Evolutionary conservation across 2,113 vertebrate genomes (phyloP).

Genomic region (Cryptotis parvus): DNA sequence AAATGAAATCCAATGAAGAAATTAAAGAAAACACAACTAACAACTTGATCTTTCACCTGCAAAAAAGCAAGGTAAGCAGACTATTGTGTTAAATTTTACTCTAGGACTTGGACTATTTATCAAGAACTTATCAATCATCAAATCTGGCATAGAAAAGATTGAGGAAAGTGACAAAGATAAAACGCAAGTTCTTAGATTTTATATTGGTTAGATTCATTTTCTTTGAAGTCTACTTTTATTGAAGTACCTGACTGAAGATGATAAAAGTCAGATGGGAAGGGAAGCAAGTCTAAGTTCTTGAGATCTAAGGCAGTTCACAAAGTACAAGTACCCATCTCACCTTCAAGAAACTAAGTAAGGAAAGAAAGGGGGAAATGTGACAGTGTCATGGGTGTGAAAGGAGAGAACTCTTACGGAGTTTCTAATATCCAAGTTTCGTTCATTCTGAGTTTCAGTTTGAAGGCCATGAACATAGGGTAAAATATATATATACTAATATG

Average conservation of each 20-base stretch:
- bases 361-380: slow-evolving; percentile 21
- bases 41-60: background rate
- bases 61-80: background rate
- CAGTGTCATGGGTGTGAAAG: background rate
- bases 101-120: background rate
- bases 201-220: slow-evolving; percentile 66
- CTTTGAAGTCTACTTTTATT: slow-evolving; percentile 75
- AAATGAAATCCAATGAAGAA: background rate
- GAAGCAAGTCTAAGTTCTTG: slow-evolving; percentile 26
- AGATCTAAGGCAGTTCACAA: slow-evolving; percentile 60
- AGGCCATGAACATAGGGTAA: background rate
- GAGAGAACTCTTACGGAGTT: slow-evolving; percentile 14
- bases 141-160: background rate
- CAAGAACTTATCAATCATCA: background rate
- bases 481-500: no score
- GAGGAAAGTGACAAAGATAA: slow-evolving; percentile 6
- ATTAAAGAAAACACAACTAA: background rate
- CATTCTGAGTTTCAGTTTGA: slow-evolving; percentile 28
- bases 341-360: slow-evolving; percentile 52
- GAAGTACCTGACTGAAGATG: slow-evolving; percentile 64
- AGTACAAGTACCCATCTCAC: slow-evolving; percentile 30
- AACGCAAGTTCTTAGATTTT: slow-evolving; percentile 32
- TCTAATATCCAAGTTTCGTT: background rate
- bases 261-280: slow-evolving; percentile 67
- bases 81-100: background rate